Base-by-base conservation (phyloP, 2,888 invertebrate genomes). In the Ecliptopera silaceata region DNA sequence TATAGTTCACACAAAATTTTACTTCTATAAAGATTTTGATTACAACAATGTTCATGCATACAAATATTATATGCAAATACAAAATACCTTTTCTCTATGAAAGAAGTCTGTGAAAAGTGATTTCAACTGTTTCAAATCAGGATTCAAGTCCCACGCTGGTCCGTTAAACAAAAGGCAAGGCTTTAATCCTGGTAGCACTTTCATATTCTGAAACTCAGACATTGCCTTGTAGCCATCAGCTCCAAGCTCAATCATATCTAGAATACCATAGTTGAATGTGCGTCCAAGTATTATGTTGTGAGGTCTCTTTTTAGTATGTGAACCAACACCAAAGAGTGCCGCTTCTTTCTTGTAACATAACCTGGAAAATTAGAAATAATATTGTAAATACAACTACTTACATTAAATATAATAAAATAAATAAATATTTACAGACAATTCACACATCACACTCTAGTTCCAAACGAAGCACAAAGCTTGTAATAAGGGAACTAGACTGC, bases 161-260 rank as follows among this genome's bases (percentile, higher is more conserved):
- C 99, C 99, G 80, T 97, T 95, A 75, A 99, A 98, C 15, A 98
- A 81, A 3, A 99, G 83, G 72, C 97, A 96, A 0, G 99, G 99
- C 83, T 99, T 99, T 0, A 95, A 93, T 4, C 97, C 98, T 3
- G 94, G 86, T 0, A 95, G 85, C 20, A 96, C 94, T 82, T 96
- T 97, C 49, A 95, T 94, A 52, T 93, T 94, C 61, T 94, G 94
- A 73, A 98, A 97, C 41, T 96, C 96, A 13, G 93, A 88, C 81
- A 99, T 93, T 0, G 96, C 92, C 77, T 94, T 94, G 79, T 94
- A 98, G 51, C 94, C 93, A 50, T 97, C 96, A 17, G 99, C 93
- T 10, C 98, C 97, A 53, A 99, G 93, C 86, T 99, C 99, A 55
- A 97, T 93, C 98, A 99, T 98, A 79, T 99, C 99, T 54, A 99